These are phyloP conservation scores for Forbesichthys agassizii DNA, from an alignment of 2,113 vertebrate species.

Conservation along the genomic window DNA sequence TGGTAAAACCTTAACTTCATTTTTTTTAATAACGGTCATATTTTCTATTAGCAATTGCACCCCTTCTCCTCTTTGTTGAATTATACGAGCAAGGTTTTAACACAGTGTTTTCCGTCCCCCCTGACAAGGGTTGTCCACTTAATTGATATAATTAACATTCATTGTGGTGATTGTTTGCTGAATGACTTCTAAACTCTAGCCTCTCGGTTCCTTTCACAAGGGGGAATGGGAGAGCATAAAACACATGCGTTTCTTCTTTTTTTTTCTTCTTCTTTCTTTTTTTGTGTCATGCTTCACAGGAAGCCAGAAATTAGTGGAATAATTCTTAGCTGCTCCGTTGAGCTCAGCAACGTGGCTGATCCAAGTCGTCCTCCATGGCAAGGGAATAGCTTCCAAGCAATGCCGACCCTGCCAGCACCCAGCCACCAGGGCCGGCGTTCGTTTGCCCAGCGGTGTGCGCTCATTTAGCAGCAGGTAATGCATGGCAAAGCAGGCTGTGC, in stretches of 20 bases:
- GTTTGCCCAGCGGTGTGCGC: slow-evolving; percentile 38
- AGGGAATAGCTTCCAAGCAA: slow-evolving; percentile 50
- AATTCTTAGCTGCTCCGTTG: slow-evolving; percentile 67
- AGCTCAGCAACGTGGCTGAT: slow-evolving; percentile 59
- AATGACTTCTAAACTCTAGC: slow-evolving; percentile 61
- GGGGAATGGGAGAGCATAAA: slow-evolving; percentile 65
- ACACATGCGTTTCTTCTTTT: slow-evolving; percentile 52
- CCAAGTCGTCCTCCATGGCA: slow-evolving; percentile 57
- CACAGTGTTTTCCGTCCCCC: slow-evolving; percentile 43
- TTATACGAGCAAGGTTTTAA: slow-evolving; percentile 38
- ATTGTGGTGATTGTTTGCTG: slow-evolving; percentile 66
- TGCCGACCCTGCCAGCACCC: slow-evolving; percentile 41
- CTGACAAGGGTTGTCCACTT: slow-evolving; percentile 61
- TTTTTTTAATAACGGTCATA: slow-evolving; percentile 27
- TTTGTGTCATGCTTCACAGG: slow-evolving; percentile 72
- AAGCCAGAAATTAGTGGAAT: slow-evolving; percentile 72
- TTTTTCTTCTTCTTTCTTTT: slow-evolving; percentile 21
- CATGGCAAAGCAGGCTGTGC: slow-evolving; percentile 51
- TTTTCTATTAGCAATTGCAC: slow-evolving; percentile 39
- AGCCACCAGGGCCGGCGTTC: slow-evolving; percentile 55
- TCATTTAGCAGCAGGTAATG: slow-evolving; percentile 60
- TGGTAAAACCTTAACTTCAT: slow-evolving; percentile 5
- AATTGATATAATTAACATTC: slow-evolving; percentile 73
- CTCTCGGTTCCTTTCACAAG: slow-evolving; percentile 65
- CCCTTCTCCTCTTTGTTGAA: slow-evolving; percentile 25